These are phyloP conservation scores for Melieria omissa DNA, from an alignment of 2,888 invertebrate species.

Conservation along the genomic window DNA sequence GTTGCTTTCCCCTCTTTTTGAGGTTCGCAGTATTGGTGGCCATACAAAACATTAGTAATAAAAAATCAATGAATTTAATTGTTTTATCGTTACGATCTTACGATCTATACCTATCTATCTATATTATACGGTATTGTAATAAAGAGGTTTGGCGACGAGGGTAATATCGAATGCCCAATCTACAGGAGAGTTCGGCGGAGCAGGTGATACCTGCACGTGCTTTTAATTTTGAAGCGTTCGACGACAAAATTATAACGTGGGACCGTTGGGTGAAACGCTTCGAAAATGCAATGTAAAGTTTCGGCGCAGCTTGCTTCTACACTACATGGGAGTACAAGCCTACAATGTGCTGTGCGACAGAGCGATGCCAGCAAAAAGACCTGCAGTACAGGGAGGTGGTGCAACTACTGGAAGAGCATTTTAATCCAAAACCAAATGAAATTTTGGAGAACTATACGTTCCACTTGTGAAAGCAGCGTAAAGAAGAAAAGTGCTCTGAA, in stretches of 20 bases:
- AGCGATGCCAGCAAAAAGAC: background rate
- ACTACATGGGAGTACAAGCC: background rate
- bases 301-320: background rate
- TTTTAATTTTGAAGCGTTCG: constrained; percentile 11
- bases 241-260: constrained; percentile 5
- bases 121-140: too few relatives aligned
- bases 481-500: background rate
- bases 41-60: too few relatives aligned
- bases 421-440: background rate
- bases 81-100: too few relatives aligned
- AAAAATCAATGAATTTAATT: too few relatives aligned
- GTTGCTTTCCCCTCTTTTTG: too few relatives aligned
- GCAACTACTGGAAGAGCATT: background rate
- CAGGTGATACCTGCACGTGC: too few relatives aligned
- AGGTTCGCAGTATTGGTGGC: too few relatives aligned
- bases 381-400: background rate
- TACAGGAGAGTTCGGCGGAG: too few relatives aligned
- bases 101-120: too few relatives aligned
- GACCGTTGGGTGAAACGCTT: constrained; percentile 22
- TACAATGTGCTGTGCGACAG: background rate
- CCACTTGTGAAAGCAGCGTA: background rate
- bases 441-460: background rate
- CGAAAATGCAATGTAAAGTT: constrained; percentile 13
- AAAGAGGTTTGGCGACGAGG: too few relatives aligned
- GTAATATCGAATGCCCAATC: too few relatives aligned